Evolutionary conservation across 2,888 invertebrate genomes (phyloP), one percentile per base, ranked within the genome.

Genomic region (Harpalus rufipes): DNA sequence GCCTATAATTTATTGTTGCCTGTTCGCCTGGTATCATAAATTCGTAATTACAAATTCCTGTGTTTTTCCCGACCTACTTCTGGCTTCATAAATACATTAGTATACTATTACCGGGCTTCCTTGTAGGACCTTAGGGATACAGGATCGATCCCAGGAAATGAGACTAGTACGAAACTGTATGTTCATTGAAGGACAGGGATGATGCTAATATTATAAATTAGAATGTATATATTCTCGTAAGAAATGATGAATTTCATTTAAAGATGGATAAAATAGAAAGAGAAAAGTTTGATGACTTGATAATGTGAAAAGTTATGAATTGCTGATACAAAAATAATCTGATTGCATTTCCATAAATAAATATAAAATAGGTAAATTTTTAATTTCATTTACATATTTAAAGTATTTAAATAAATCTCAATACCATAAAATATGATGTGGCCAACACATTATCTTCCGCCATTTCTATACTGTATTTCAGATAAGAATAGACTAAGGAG

Each of bases 51-150:
- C 68, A 68, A 68, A 68, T 68, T 68, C 68, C 68, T 32, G 68
- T 39, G 39, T 39, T 68, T 68, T 68, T 68, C 39, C 68, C 32
- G 68, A 68, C 68, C 68, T 68, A 68, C 32, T 68, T 68, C 39
- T n/a, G 14, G 68, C 68, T 68, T 68, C 68, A 68, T 68, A 68
- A 68, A 68, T 68, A 68, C 68, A 68, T 68, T 68, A 68, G 68
- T 68, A 68, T 39, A 68, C 68, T 68, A 68, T 68, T 68, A 68
- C 39, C 68, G 68, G 68, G 68, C 39, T 12, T 68, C 14, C 44
- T 51, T 51, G 44, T 51, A 51, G 10, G 2, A 10, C 63, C 68
- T 21, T 10, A 39, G 32, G 68, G 68, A 39, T 14, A 10, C 32
- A 6, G n/a, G 21, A 68, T 68, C 68, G 68, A 68, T 68, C 25